These are phyloP conservation scores for Drosophila jambulina DNA, from an alignment of 1,140 invertebrate species.

Conservation along the genomic window DNA sequence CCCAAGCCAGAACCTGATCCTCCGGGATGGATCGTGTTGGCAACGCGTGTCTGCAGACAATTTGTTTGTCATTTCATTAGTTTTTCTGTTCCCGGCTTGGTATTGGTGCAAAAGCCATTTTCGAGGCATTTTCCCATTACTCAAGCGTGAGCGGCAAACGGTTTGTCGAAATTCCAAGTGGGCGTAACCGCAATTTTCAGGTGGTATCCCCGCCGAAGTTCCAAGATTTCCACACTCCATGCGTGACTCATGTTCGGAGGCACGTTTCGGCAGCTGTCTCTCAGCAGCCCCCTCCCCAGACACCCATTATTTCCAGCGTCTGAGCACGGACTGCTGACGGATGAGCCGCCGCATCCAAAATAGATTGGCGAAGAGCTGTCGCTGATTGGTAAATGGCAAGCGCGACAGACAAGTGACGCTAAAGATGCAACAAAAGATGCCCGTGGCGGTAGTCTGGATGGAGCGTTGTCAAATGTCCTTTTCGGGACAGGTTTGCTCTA, in stretches of 20 bases:
- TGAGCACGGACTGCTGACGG: constrained; percentile 57
- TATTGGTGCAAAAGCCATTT: constrained; percentile 45
- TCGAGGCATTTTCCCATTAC: constrained; percentile 42
- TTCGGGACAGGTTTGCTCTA: neutral
- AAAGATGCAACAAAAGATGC: constrained; percentile 34
- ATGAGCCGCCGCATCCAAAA: constrained; percentile 67
- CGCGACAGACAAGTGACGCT: constrained; percentile 36
- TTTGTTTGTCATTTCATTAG: constrained; percentile 74
- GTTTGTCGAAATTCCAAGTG: constrained; percentile 37
- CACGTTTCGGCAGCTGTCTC: constrained; percentile 72
- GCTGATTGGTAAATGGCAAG: constrained; percentile 62
- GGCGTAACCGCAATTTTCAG: constrained; percentile 40
- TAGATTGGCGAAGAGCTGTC: constrained; percentile 70
- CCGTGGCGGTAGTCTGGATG: constrained; percentile 13
- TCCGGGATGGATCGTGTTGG: constrained; percentile 48
- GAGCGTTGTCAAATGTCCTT: neutral
- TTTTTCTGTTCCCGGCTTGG: constrained; percentile 32
- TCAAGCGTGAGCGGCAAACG: constrained; percentile 13
- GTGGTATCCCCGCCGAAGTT: constrained; percentile 10
- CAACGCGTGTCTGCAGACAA: constrained; percentile 69
- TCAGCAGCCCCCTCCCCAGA: constrained; percentile 14
- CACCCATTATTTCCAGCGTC: constrained; percentile 36
- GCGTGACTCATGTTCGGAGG: constrained; percentile 71
- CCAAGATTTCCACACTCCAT: constrained; percentile 52
- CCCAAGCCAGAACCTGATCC: constrained; percentile 53